Evolutionary conservation across 2,888 invertebrate species (phyloP).

Genomic region (Ophion ellenae): DNA sequence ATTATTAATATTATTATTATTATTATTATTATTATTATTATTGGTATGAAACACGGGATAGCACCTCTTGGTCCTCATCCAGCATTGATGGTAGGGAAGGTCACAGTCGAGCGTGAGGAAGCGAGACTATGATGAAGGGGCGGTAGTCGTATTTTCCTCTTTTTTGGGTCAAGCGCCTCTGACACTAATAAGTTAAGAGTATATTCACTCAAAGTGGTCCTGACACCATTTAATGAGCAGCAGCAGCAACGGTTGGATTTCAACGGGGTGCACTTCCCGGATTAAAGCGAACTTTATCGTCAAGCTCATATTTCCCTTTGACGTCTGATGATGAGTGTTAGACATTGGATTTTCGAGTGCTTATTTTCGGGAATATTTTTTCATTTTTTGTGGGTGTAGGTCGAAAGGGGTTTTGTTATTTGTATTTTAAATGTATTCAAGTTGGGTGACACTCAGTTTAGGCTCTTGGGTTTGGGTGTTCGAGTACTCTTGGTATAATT

Average conservation of each 20-base stretch:
- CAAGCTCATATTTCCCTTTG: not conserved
- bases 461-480: too few species aligned
- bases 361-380: too few species aligned
- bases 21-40: too few species aligned
- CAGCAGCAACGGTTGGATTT: constrained; percentile 1
- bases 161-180: constrained; percentile 76
- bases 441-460: too few species aligned
- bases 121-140: constrained; percentile 20
- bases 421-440: too few species aligned
- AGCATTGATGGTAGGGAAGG: constrained; percentile 55
- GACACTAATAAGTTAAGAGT: constrained; percentile 76
- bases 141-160: constrained; percentile 35
- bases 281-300: not conserved
- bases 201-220: constrained; percentile 69
- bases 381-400: too few species aligned
- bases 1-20: not conserved
- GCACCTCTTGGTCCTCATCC: constrained; percentile 27
- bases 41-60: not conserved
- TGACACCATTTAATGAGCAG: constrained; percentile 66
- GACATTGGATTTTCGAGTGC: too few species aligned
- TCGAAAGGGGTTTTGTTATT: too few species aligned
- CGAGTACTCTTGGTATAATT: too few species aligned
- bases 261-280: not conserved
- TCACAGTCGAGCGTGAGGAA: constrained; percentile 15
- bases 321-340: too few species aligned